phyloP scores from a whole-genome alignment of 2,888 invertebrate genomes.

The Pammene aurita region DNA sequence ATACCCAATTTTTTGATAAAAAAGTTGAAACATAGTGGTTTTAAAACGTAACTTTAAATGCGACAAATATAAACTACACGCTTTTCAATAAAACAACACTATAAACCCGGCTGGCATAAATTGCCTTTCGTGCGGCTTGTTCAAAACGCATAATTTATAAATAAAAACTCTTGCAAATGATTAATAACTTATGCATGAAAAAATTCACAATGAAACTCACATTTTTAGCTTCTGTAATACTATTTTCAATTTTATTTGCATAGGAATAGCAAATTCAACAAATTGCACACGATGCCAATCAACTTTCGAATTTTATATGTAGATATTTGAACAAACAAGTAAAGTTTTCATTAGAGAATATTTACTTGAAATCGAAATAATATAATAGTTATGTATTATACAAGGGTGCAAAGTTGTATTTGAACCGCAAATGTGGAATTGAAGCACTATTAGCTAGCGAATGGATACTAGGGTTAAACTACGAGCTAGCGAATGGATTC shows the following conservation, averaged over 20 bases:
- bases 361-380: background rate
- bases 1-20: too few relatives aligned
- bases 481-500: too few relatives aligned
- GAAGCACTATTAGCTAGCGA: too few relatives aligned
- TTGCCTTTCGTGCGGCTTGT: constrained; percentile 26
- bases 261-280: constrained; percentile 2
- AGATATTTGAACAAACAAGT: background rate
- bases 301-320: constrained; percentile 2
- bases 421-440: too few relatives aligned
- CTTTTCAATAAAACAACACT: constrained; percentile 28
- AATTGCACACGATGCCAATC: background rate
- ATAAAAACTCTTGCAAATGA: constrained; percentile 26
- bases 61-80: background rate
- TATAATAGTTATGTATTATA: too few relatives aligned
- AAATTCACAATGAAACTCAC: constrained; percentile 27
- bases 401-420: too few relatives aligned
- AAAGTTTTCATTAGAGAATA: background rate
- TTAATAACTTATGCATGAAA: constrained; percentile 32
- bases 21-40: background rate
- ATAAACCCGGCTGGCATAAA: constrained; percentile 11
- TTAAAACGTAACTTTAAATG: background rate
- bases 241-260: constrained; percentile 24
- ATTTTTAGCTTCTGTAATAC: constrained; percentile 9
- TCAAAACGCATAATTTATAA: constrained; percentile 35
- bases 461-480: too few relatives aligned